phyloP scores from a whole-genome alignment of 1,140 invertebrate species.

The Pantala flavescens region DNA sequence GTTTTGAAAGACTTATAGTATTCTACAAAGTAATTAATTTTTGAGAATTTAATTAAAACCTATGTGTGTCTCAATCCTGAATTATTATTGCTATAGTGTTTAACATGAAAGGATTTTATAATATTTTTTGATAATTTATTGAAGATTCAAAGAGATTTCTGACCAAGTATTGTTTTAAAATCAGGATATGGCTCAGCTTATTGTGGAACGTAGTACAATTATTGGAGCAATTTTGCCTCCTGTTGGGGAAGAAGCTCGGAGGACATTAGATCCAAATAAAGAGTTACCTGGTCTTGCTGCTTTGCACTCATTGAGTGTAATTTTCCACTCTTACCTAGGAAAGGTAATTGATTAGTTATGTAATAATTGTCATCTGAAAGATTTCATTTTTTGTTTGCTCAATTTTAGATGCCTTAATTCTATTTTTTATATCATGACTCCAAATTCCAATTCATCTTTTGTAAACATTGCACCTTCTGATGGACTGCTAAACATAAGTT shows the following conservation, averaged over 20 bases:
- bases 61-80: background rate
- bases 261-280: constrained; percentile 35
- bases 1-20: constrained; percentile 12
- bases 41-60: too few species aligned
- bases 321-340: constrained; percentile 66
- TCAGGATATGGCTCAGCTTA: constrained; percentile 77
- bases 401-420: too few species aligned
- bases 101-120: too few species aligned
- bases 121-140: background rate
- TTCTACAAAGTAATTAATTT: too few species aligned
- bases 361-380: background rate
- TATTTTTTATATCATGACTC: too few species aligned
- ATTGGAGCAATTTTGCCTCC: constrained; percentile 71
- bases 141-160: background rate
- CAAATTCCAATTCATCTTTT: too few species aligned
- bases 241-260: constrained; percentile 35
- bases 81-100: too few species aligned
- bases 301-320: constrained; percentile 62
- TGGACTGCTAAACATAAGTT: too few species aligned
- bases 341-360: constrained; percentile 39
- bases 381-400: background rate
- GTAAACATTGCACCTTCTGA: too few species aligned
- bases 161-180: constrained; percentile 16
- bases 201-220: constrained; percentile 86
- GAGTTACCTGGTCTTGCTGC: constrained; percentile 30